phyloP scores from a whole-genome alignment of 2,797 vertebrate genomes.

The Lithobates pipiens region DNA sequence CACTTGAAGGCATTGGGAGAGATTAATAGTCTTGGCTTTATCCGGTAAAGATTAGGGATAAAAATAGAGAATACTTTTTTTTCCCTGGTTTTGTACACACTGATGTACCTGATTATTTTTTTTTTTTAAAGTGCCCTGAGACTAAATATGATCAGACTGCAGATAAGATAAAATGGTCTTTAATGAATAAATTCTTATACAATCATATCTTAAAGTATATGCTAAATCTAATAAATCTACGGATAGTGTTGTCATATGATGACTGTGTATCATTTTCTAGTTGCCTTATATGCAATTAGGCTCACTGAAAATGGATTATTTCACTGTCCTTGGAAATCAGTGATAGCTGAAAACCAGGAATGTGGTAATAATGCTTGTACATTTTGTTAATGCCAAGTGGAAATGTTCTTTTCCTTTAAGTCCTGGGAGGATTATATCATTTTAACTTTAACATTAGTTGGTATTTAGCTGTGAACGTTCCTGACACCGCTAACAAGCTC shows the following conservation, averaged over 20 bases:
- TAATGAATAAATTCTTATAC: too few species aligned
- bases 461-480: slow-evolving; percentile 56
- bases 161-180: too few species aligned
- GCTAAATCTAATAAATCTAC: not conserved
- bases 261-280: not conserved
- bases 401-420: slow-evolving; percentile 48
- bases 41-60: too few species aligned
- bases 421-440: slow-evolving; percentile 58
- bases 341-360: not conserved
- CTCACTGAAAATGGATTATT: not conserved
- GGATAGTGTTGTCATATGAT: not conserved
- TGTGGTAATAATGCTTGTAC: slow-evolving; percentile 4
- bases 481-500: slow-evolving; percentile 59
- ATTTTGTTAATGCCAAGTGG: slow-evolving; percentile 9
- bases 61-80: too few species aligned
- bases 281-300: not conserved
- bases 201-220: too few species aligned
- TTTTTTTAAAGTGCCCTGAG: too few species aligned
- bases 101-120: too few species aligned
- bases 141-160: too few species aligned
- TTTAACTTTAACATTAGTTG: slow-evolving; percentile 60
- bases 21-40: too few species aligned
- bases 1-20: too few species aligned
- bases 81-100: too few species aligned
- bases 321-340: not conserved